phyloP scores from a whole-genome alignment of 1,140 invertebrate species.

The Melitaea cinxia region DNA sequence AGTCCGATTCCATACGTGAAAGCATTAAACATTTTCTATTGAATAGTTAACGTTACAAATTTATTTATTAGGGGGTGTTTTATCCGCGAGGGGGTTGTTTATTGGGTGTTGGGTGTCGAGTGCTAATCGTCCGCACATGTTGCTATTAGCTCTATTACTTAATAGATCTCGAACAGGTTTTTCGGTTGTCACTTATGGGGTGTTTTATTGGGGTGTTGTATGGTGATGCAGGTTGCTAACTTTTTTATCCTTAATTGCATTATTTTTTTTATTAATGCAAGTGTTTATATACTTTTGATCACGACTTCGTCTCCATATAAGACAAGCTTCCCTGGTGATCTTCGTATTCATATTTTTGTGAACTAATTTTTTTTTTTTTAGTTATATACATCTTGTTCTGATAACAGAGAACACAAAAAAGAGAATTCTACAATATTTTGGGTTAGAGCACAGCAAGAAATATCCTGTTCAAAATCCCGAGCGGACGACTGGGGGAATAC shows the following conservation, averaged over 20 bases:
- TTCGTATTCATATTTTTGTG: no score
- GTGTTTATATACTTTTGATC: no score
- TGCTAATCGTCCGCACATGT: constrained; percentile 28
- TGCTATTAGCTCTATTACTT: constrained; percentile 31
- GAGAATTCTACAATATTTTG: no score
- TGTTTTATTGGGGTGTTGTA: constrained; percentile 12
- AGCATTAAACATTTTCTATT: neutral
- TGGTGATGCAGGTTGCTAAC: neutral
- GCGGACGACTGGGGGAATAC: no score
- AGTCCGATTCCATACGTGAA: constrained; percentile 25
- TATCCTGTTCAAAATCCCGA: no score
- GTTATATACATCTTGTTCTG: no score
- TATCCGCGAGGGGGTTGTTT: constrained; percentile 22
- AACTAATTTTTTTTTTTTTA: no score
- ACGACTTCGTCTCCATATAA: no score
- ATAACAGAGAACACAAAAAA: no score
- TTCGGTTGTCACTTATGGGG: constrained; percentile 28
- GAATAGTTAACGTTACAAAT: constrained; percentile 26
- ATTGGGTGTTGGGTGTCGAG: constrained; percentile 22
- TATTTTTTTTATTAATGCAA: no score
- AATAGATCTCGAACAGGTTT: constrained; percentile 37
- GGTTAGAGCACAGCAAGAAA: no score
- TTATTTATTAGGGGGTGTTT: constrained; percentile 31
- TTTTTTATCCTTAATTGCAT: neutral
- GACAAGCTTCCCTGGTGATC: no score